phyloP scores from a whole-genome alignment of 2,888 invertebrate genomes.

The Pristionchus maxplancki region DNA sequence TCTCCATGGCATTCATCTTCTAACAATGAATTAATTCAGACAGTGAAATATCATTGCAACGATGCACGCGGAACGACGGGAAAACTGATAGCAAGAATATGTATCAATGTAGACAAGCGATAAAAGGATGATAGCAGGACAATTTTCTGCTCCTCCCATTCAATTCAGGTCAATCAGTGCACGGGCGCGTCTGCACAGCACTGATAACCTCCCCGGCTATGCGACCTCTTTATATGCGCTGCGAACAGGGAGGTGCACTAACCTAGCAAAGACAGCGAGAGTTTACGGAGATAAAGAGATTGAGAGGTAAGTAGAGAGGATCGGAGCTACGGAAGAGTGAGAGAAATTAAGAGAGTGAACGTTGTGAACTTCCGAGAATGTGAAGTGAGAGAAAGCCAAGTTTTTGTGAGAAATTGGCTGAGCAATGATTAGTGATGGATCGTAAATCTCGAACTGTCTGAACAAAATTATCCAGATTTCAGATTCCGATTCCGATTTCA shows the following conservation, averaged over 20 bases:
- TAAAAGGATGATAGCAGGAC: no score
- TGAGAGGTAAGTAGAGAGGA: neutral
- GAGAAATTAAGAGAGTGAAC: neutral
- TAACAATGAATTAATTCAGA: no score
- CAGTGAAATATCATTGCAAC: no score
- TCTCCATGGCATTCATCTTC: no score
- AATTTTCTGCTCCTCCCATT: neutral
- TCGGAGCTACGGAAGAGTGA: neutral
- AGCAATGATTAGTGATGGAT: neutral
- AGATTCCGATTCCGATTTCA: no score
- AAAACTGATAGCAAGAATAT: no score
- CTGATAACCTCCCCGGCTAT: neutral
- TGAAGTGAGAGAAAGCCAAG: no score
- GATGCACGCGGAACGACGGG: no score
- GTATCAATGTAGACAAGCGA: no score
- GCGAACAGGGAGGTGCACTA: neutral
- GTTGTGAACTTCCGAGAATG: neutral
- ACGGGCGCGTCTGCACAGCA: neutral
- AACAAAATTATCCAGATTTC: no score
- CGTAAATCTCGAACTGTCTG: neutral
- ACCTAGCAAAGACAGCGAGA: neutral
- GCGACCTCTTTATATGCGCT: constrained; percentile 6
- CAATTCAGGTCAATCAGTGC: constrained; percentile 11
- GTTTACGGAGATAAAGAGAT: neutral
- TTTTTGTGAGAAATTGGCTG: neutral